Percentiles rank a stretch among this genome's conserved stretches.
These are phyloP conservation scores for Drosophila diplacantha DNA, from an alignment of 2,888 invertebrate genomes.

Conservation along the genomic window DNA sequence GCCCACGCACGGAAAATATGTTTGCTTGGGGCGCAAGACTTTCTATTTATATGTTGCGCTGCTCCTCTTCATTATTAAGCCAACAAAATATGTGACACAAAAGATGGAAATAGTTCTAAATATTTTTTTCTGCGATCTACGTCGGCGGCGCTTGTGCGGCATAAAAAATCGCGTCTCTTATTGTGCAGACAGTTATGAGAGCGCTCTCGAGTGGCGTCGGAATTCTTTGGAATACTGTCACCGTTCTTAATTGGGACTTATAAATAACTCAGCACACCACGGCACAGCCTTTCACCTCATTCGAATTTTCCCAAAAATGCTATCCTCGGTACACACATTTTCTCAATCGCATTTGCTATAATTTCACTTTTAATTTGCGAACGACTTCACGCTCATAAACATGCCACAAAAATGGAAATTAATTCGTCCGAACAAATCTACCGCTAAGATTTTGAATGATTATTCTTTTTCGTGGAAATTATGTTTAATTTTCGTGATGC, in stretches of 20 bases:
- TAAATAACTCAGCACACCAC: slow-evolving; percentile 21
- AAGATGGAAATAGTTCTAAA: slow-evolving; percentile 61
- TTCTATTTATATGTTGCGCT: slow-evolving; percentile 20
- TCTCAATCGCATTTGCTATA: slow-evolving; percentile 21
- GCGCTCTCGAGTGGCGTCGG: slow-evolving; percentile 18
- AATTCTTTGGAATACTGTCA: slow-evolving; percentile 64
- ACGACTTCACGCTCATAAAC: slow-evolving; percentile 24
- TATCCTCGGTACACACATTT: slow-evolving; percentile 1
- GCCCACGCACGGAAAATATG: slow-evolving; percentile 30
- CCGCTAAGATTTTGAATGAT: slow-evolving; percentile 10
- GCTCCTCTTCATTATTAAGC: slow-evolving; percentile 38
- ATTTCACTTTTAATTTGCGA: slow-evolving; percentile 26
- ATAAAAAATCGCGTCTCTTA: slow-evolving; percentile 35
- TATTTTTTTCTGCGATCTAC: slow-evolving; percentile 22
- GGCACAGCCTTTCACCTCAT: slow-evolving; percentile 6
- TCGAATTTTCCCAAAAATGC: slow-evolving; percentile 17
- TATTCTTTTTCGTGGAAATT: not conserved
- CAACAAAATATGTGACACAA: slow-evolving; percentile 60
- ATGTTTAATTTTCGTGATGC: slow-evolving; percentile 8
- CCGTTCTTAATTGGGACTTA: slow-evolving; percentile 41
- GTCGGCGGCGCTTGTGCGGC: slow-evolving; percentile 28
- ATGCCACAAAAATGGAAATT: slow-evolving; percentile 23
- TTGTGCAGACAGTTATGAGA: slow-evolving; percentile 48
- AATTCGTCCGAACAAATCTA: slow-evolving; percentile 16
- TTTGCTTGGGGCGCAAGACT: slow-evolving; percentile 10